These are phyloP conservation scores for Holotrichia oblita DNA, from an alignment of 1,140 invertebrate species.

Conservation along the genomic window DNA sequence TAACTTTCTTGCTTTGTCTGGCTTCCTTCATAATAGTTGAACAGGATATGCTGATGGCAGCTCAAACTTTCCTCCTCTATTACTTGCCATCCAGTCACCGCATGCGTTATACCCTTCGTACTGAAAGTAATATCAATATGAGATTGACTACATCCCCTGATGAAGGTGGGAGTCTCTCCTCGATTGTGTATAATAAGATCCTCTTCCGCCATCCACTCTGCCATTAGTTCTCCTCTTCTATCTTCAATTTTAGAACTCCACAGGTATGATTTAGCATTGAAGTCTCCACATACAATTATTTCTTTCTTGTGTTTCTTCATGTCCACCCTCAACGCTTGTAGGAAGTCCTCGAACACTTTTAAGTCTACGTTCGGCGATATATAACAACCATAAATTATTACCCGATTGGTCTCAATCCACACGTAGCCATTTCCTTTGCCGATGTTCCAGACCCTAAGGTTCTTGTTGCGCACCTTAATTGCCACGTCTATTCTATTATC, in stretches of 20 bases:
- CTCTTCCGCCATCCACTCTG: slow-evolving; percentile 22
- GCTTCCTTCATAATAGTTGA: background rate
- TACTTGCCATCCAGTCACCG: background rate
- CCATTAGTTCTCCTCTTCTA: background rate
- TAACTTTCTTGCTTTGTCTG: background rate
- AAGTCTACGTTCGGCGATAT: too few relatives aligned
- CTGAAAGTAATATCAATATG: background rate
- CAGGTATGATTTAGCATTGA: too few relatives aligned
- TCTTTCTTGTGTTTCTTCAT: too few relatives aligned
- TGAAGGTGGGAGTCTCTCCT: slow-evolving; percentile 17
- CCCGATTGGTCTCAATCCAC: background rate
- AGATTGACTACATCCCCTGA: background rate
- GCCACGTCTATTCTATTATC: slow-evolving; percentile 1
- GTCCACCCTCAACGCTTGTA: too few relatives aligned
- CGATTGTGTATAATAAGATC: background rate
- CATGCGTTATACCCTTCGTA: background rate
- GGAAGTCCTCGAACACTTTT: too few relatives aligned
- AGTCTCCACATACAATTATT: too few relatives aligned
- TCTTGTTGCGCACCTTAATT: background rate
- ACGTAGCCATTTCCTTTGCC: background rate
- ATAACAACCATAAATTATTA: too few relatives aligned
- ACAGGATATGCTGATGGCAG: slow-evolving; percentile 25
- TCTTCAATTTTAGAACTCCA: background rate
- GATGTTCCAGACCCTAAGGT: background rate
- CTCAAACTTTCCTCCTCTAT: background rate